Evolutionary conservation across 1,140 invertebrate genomes (phyloP), one percentile per base, ranked within the genome.

Genomic region (Micrasema minimum): DNA sequence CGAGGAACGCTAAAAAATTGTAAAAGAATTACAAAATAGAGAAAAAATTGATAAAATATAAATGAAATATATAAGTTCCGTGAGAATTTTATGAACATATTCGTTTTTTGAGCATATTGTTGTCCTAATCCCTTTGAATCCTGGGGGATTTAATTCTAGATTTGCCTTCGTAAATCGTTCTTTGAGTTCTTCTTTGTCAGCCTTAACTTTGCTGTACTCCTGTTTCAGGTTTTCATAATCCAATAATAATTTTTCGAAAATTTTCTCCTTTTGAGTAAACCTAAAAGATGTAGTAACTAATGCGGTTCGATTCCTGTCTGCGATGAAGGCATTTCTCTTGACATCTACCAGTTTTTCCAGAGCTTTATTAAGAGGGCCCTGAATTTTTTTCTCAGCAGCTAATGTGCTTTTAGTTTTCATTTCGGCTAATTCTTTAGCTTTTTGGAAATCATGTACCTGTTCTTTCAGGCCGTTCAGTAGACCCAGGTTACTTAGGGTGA

Each of bases 401-500:
- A 86, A 86, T 0, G 83, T 82, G 41, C 87, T 86, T 23, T 79
- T 77, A 0, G 85, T 80, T 5, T 84, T 79, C 64, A 86, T 84
- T 62, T 87, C 86, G 2, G 93, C 90, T 75, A 91, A 80, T 78
- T 95, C 93, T 76, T 95, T 91, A 59, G 91, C 89, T 77, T 90
- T 91, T 76, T 93, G 91, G 82, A 93, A 88, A 6, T 90, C 87
- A 78, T 95, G 91, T 81, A 96, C 90, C 88, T 97, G 91, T 78
- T 93, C 91, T 37, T 48, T 95, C 37, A 95, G 82, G 76, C 88
- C 92, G 72, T 90, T 89, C 38, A 96, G 95, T 6, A 95, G 81
- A 79, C 81, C 92, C 68, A 97, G 85, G 81, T 96, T 97, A 79
- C 97, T 96, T 0, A 96, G 80, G 0, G 93, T 95, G 46, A 97